phyloP scores from a whole-genome alignment of 2,888 invertebrate genomes.

The Capitulum mitella region DNA sequence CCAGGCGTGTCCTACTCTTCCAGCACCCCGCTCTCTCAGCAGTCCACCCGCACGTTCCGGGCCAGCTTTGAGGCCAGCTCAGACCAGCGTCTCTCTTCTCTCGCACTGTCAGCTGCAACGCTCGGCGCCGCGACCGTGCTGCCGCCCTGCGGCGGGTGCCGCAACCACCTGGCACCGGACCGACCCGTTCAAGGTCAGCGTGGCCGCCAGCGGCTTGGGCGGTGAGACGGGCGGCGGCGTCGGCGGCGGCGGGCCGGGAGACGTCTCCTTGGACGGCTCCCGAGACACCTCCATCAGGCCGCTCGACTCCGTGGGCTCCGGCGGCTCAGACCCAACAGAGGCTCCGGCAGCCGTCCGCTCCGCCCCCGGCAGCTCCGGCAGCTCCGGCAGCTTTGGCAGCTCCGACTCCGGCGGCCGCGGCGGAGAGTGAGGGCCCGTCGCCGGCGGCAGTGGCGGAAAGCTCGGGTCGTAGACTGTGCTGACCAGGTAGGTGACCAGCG shows the following conservation, averaged over 20 bases:
- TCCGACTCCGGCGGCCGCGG: neutral
- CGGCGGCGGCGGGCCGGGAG: neutral
- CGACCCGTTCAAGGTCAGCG: neutral
- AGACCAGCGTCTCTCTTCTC: neutral
- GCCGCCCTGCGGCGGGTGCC: neutral
- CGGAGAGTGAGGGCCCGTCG: neutral
- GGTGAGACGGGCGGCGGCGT: neutral
- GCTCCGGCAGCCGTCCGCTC: neutral
- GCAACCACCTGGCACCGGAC: neutral
- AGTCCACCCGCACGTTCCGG: too few relatives aligned
- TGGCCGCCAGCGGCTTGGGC: neutral
- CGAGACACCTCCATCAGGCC: too few relatives aligned
- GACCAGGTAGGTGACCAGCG: conserved; percentile 82
- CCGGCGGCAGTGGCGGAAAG: conserved; percentile 29
- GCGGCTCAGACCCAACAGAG: neutral
- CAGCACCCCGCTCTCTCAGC: too few relatives aligned
- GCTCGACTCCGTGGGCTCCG: too few relatives aligned
- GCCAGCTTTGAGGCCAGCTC: too few relatives aligned
- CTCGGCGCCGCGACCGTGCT: neutral
- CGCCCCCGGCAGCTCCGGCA: neutral
- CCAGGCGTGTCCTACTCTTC: too few relatives aligned
- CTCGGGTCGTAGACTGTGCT: conserved; percentile 63
- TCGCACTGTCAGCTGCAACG: neutral
- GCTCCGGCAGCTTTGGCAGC: neutral
- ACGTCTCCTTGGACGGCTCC: neutral